Evolutionary conservation across 2,113 vertebrate genomes (phyloP).

Genomic region (Microcebus lehilahytsara): DNA sequence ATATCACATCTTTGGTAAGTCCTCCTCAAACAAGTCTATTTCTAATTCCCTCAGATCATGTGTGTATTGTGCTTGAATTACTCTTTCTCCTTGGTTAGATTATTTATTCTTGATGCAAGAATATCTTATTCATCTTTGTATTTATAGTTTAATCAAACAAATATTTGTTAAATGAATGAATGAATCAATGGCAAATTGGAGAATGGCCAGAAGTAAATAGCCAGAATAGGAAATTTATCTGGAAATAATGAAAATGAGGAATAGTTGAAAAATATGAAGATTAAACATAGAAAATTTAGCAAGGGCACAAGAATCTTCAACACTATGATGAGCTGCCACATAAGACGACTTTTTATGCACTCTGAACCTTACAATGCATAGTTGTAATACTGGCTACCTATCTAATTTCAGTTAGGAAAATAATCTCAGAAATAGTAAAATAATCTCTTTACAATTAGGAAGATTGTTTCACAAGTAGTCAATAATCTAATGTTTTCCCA

Average conservation of each 20-base stretch:
- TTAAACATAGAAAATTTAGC: neutral
- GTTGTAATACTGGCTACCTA: neutral
- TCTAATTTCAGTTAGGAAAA: neutral
- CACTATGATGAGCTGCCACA: neutral
- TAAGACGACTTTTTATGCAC: neutral
- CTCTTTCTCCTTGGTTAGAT: neutral
- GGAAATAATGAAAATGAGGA: neutral
- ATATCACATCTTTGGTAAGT: neutral
- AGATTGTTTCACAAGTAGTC: neutral
- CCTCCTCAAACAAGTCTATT: neutral
- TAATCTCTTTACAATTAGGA: neutral
- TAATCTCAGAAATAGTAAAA: neutral
- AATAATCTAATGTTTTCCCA: neutral
- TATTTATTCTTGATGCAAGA: neutral
- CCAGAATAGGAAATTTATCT: neutral
- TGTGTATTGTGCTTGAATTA: neutral
- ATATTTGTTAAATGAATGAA: neutral
- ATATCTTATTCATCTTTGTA: neutral
- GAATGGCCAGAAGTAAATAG: neutral
- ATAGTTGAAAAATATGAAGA: neutral
- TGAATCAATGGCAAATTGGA: neutral
- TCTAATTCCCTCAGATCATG: neutral
- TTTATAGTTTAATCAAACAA: neutral
- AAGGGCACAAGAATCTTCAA: neutral
- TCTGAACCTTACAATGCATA: neutral